Base-by-base conservation (phyloP, 2,113 vertebrate species). In the Grammomys dolichurus region DNA sequence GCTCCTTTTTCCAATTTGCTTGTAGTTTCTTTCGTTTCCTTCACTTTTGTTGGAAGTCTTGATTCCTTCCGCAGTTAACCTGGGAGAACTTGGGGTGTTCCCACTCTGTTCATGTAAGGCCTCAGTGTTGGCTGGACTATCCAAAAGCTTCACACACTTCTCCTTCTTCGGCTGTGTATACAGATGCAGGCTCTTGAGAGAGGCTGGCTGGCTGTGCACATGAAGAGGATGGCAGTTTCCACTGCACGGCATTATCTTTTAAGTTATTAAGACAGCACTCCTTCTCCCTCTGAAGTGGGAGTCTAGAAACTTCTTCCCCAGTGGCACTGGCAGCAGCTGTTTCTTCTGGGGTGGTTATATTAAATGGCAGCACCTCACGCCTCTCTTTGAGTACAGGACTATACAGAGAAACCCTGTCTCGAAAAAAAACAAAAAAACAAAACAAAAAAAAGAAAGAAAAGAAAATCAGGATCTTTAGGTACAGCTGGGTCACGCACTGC, bases 391-490 rank as follows among this genome's bases (percentile, higher is more conserved):
- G 98, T 89, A 98, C 90, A 46, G 95, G 84, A 40, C 40, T 40
- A 40, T 40, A 40, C 40, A 40, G 40, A 40, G 40, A 40, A 40
- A 40, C 40, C 40, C 40, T 40, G 40, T 40, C 40, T 40, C 40
- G 40, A 40, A 40, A 40, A 40, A 40, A 40, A 40, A 40, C 40
- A 40, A 40, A 40, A 40, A 40, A 40, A 40, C 40, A 40, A 40
- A 40, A 40, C 40, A 40, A 40, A 40, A 40, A 40, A 40, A 40
- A 40, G 40, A 40, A 40, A 40, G 40, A 40, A 40, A 40, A 97
- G 96, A 95, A 70, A 99, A 99, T 98, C 99, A 99, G 89, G 99
- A 99, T 86, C 99, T 99, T 67, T 99, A 99, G 84, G 76, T 99
- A 88, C 99, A 99, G 33, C 95, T 99, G 98, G 99, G 99, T 92